These are phyloP conservation scores for Festucalex cinctus DNA, from an alignment of 2,113 vertebrate species.

Conservation along the genomic window DNA sequence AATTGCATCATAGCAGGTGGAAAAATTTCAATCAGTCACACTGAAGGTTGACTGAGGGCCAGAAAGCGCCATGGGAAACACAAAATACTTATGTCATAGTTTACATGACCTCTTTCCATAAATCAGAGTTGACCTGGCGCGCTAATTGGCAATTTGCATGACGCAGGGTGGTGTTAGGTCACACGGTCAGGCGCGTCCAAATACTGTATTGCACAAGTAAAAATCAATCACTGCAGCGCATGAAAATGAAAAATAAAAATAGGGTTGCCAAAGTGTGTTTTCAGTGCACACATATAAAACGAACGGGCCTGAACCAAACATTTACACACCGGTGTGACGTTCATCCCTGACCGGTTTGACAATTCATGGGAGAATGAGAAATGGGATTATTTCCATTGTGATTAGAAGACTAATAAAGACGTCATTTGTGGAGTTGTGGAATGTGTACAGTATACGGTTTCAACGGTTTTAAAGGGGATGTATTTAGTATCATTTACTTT, in stretches of 20 bases:
- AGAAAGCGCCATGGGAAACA: constrained; percentile 12
- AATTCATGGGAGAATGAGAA: constrained; percentile 49
- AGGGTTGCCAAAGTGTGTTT: neutral
- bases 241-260: neutral
- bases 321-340: constrained; percentile 35
- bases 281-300: neutral
- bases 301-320: constrained; percentile 27
- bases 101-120: neutral
- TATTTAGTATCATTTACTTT: neutral
- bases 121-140: constrained; percentile 12
- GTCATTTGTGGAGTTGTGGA: neutral
- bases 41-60: neutral
- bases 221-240: neutral
- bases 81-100: constrained; percentile 3
- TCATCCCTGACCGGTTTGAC: constrained; percentile 18
- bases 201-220: neutral
- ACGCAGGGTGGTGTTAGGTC: constrained; percentile 5
- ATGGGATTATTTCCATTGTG: constrained; percentile 27
- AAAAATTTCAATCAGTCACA: neutral
- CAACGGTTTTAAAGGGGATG: neutral
- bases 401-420: constrained; percentile 6
- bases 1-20: neutral
- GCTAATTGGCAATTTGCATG: constrained; percentile 14
- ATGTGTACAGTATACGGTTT: neutral
- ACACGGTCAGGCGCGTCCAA: neutral